phyloP scores from a whole-genome alignment of 2,888 invertebrate genomes.

The Seladonia tumulorum region DNA sequence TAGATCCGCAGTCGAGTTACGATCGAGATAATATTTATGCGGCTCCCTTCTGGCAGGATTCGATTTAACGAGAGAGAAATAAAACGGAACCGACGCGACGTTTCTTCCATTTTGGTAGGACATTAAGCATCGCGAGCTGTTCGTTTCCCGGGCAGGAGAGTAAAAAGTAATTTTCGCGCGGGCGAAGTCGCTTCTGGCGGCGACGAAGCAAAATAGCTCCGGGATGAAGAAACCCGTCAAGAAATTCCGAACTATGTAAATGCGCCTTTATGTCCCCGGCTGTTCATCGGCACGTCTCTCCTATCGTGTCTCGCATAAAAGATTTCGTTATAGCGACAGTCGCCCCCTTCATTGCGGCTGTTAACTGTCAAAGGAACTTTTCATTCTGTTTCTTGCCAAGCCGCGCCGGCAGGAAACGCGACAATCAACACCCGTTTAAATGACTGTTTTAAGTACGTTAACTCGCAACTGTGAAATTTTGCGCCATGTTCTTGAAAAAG shows the following conservation, averaged over 20 bases:
- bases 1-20: background rate
- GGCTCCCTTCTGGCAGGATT: background rate
- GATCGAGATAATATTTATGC: background rate
- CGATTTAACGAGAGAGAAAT: background rate
- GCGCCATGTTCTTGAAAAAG: background rate
- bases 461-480: background rate
- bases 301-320: slow-evolving; percentile 28
- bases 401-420: background rate
- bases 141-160: slow-evolving; percentile 26
- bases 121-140: background rate
- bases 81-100: background rate
- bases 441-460: slow-evolving; percentile 28
- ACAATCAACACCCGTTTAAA: background rate
- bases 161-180: slow-evolving; percentile 50
- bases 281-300: slow-evolving; percentile 15
- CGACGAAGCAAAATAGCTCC: slow-evolving; percentile 19
- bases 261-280: slow-evolving; percentile 24
- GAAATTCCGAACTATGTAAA: slow-evolving; percentile 39
- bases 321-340: slow-evolving; percentile 40
- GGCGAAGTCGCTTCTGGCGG: slow-evolving; percentile 24
- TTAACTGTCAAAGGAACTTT: slow-evolving; percentile 40
- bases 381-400: slow-evolving; percentile 24
- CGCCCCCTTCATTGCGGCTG: slow-evolving; percentile 25
- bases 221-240: background rate
- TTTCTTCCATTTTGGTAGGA: background rate